phyloP scores from a whole-genome alignment of 2,113 vertebrate genomes.

The Rhodinocichla rosea region DNA sequence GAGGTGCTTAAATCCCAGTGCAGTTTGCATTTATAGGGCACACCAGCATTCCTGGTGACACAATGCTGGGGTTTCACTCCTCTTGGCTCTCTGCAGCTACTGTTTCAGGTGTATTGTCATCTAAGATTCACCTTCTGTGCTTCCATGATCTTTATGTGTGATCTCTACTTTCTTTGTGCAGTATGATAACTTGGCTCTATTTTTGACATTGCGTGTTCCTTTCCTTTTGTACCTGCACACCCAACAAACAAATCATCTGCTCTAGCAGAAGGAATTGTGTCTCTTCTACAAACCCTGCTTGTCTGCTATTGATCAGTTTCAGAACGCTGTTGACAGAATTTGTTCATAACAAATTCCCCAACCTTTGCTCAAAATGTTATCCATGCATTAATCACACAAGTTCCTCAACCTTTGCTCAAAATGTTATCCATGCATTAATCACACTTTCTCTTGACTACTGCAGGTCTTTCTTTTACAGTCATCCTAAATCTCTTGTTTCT shows the following conservation, averaged over 20 bases:
- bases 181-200: not conserved
- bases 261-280: not conserved
- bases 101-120: not conserved
- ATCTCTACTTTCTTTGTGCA: not conserved
- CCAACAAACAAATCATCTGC: not conserved
- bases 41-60: not conserved
- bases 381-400: not conserved
- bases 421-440: slow-evolving; percentile 3
- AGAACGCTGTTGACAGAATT: not conserved
- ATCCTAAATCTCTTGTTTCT: slow-evolving; percentile 43
- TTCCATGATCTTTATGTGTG: not conserved
- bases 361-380: slow-evolving; percentile 9
- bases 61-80: not conserved
- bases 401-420: slow-evolving; percentile 8
- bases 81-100: not conserved
- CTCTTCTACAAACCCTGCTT: not conserved
- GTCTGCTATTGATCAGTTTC: not conserved
- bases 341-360: not conserved
- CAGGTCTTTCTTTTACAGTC: slow-evolving; percentile 24
- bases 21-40: not conserved
- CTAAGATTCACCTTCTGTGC: not conserved
- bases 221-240: not conserved
- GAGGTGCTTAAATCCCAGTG: not conserved
- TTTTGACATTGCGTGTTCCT: not conserved
- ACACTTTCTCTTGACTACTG: not conserved